These are phyloP conservation scores for Aphelenchoides bicaudatus DNA, from an alignment of 2,888 invertebrate genomes.

Conservation along the genomic window DNA sequence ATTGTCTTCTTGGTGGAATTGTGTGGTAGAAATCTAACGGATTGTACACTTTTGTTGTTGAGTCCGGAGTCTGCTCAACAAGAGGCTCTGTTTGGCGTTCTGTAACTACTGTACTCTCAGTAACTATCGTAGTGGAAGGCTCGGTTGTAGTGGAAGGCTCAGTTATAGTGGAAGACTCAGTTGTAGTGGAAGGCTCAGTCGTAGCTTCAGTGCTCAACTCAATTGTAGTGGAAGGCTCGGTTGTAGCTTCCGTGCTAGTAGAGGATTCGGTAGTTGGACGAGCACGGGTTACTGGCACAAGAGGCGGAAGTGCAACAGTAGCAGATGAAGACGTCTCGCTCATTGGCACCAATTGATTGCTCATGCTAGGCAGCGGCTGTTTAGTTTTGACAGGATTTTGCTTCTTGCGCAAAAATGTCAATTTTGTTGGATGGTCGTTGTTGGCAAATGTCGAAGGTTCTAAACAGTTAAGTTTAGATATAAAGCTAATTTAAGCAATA, in stretches of 20 bases:
- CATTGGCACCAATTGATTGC: slow-evolving; percentile 10
- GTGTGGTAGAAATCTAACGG: slow-evolving; percentile 28
- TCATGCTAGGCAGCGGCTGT: not conserved
- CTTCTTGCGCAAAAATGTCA: not conserved
- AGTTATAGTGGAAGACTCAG: slow-evolving; percentile 18
- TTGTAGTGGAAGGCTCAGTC: slow-evolving; percentile 13
- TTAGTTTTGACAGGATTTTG: slow-evolving; percentile 7
- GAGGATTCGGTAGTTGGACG: not conserved
- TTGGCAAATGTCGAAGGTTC: not conserved
- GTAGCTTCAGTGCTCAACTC: slow-evolving; percentile 7
- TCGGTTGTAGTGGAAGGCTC: slow-evolving; percentile 25
- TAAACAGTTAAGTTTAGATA: not conserved
- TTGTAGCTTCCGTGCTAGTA: not conserved
- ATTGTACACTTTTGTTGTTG: slow-evolving; percentile 22
- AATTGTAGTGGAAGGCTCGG: not conserved
- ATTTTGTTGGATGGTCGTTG: slow-evolving; percentile 1
- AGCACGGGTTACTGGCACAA: slow-evolving; percentile 6
- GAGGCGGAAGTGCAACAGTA: not conserved
- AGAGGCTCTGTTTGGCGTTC: too few relatives aligned
- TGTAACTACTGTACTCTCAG: slow-evolving; percentile 10
- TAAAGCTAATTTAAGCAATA: not conserved
- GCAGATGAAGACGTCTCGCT: not conserved
- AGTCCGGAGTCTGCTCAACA: slow-evolving; percentile 20
- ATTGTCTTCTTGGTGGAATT: slow-evolving; percentile 18
- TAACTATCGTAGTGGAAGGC: not conserved